These are phyloP conservation scores for Drosophila cyrtoloma DNA, from an alignment of 2,888 invertebrate species.

Conservation along the genomic window DNA sequence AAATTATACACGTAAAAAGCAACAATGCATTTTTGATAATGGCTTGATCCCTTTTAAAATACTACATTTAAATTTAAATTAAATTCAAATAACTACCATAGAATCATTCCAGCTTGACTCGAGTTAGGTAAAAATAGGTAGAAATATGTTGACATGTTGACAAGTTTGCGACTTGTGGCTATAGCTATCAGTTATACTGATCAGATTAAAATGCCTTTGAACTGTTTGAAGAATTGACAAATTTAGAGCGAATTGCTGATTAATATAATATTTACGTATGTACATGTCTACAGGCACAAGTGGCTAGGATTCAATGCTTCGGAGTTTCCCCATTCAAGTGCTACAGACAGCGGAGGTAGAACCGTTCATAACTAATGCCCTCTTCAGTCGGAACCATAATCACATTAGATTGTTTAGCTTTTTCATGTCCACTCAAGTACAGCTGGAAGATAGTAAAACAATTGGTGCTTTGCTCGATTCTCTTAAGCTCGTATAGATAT, in stretches of 20 bases:
- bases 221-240: constrained; percentile 5
- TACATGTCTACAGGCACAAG: neutral
- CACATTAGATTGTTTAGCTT: neutral
- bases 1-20: too few relatives aligned
- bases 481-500: constrained; percentile 27
- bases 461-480: constrained; percentile 11
- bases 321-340: constrained; percentile 8
- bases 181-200: neutral
- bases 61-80: too few relatives aligned
- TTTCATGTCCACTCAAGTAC: neutral
- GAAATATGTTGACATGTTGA: neutral
- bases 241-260: neutral
- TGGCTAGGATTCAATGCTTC: neutral
- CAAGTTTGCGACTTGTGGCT: neutral
- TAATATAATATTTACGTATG: neutral
- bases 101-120: neutral
- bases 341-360: neutral
- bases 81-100: too few relatives aligned
- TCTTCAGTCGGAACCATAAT: constrained; percentile 6
- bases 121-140: neutral
- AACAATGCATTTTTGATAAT: too few relatives aligned
- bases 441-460: constrained; percentile 34
- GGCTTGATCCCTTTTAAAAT: too few relatives aligned
- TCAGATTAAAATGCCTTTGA: constrained; percentile 20
- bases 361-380: constrained; percentile 8